Evolutionary conservation across 2,888 invertebrate genomes (phyloP), one percentile per base, ranked within the genome.

Genomic region (Mystacides longicornis): DNA sequence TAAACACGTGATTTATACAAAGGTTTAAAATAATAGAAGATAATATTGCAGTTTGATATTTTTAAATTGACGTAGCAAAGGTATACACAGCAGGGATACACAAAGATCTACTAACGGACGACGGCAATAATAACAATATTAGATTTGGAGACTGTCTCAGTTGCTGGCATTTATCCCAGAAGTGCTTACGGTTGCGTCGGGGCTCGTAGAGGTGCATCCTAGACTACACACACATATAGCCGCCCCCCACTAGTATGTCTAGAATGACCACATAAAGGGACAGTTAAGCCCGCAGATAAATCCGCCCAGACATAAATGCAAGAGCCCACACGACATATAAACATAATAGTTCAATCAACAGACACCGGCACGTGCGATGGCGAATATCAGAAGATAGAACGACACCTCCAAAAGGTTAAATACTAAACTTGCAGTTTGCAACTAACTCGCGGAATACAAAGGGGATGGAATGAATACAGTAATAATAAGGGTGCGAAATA

Each of bases 211-310:
- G 46, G 19, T 46, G 46, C 46, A 37, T 37, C 37, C 4, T 45
- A 4, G 3, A 20, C 45, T 14, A 5, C 9, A 43, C 46, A 7
- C n/a, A n/a, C n/a, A n/a, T n/a, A n/a, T n/a, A n/a, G n/a, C n/a
- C 3, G 20, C 46, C 46, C 46, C n/a, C 20, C 23, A n/a, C 22
- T n/a, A 23, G 21, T 14, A 23, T 23, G 54, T 54, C 54, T 54
- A 48, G 49, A 31, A 54, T 20, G 49, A 54, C 54, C 54, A 54
- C 54, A 49, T 43, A 42, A 49, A 49, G 49, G 49, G 54, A 20
- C 54, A 49, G 54, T 49, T 49, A 42, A 54, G 46, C 54, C 23
- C 37, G 42, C 54, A 18, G 21, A 48, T 5, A 22, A 23, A 37
- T 22, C 18, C 23, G 23, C 23, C 14, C 16, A 48, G 23, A 23